A percentile compares a stretch with the other conserved stretches of the same genome.
Conservation (phyloP, 2,888 invertebrate species). For the Epirrita christyi region DNA sequence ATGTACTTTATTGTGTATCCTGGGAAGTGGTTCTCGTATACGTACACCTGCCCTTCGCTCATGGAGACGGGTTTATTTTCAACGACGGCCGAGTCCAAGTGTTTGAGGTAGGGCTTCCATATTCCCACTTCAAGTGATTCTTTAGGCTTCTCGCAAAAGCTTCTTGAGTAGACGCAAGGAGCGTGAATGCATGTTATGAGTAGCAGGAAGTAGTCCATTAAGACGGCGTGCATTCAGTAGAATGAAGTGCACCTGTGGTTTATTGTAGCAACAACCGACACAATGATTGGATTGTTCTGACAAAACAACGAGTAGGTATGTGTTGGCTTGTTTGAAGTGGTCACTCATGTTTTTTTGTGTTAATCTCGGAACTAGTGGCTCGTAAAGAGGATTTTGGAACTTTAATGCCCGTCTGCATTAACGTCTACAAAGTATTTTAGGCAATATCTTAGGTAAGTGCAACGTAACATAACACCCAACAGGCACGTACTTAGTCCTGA, state of each 20-base stretch:
- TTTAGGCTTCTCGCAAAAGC: constrained; percentile 60
- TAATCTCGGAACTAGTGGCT: no score
- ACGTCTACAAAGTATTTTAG: no score
- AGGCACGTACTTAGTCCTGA: no score
- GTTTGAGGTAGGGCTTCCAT: constrained; percentile 57
- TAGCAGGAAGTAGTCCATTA: constrained; percentile 46
- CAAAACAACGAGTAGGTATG: no score
- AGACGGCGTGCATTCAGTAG: constrained; percentile 29
- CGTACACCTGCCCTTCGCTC: constrained; percentile 67
- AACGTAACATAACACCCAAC: no score
- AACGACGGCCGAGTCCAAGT: constrained; percentile 67
- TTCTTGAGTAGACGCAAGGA: constrained; percentile 42
- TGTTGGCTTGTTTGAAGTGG: no score
- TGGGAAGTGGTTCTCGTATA: constrained; percentile 72
- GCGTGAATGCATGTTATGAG: constrained; percentile 30
- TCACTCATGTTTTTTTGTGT: no score
- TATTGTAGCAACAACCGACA: no score
- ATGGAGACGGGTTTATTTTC: constrained; percentile 65
- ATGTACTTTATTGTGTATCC: constrained; percentile 65
- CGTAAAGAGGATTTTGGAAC: no score
- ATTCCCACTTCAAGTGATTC: constrained; percentile 63
- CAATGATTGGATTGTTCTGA: constrained; percentile 27
- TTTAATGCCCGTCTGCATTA: no score
- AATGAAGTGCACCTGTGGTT: constrained; percentile 29
- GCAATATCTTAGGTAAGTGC: no score